Evolutionary conservation across 2,797 vertebrate species (phyloP), one percentile per base, ranked within the genome.

Genomic region (Phalanger gymnotis): DNA sequence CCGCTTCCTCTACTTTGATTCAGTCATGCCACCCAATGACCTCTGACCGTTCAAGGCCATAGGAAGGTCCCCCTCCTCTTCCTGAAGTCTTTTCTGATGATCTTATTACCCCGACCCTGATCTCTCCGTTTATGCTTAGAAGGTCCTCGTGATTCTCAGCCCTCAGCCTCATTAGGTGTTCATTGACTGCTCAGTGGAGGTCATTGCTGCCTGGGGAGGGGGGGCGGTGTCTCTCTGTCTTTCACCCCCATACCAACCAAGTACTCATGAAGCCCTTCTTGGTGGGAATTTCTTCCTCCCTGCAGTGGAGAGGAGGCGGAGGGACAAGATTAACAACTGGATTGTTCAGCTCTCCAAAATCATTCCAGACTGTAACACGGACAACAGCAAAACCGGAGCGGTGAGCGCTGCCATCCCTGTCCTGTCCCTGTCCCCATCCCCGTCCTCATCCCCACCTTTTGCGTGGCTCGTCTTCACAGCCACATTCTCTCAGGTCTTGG

Each of bases 291-390:
- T 73, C 90, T 16, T 95, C 51, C 0, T 66, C 51, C 56, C 90
- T 53, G 3, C 98, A 99, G 99, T 99, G 95, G 99, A 99, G 98
- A 98, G 99, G 98, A 98, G 99, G 94, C 98, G 99, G 96, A 99
- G 99, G 98, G 99, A 99, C 98, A 99, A 99, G 98, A 99, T 99
- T 98, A 99, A 99, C 98, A 99, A 99, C 98, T 99, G 99, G 99
- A 99, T 99, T 0, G 99, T 99, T 97, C 99, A 99, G 0, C 99
- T 99, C 92, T 99, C 99, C 13, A 99, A 99, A 98, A 99, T 99
- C 98, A 99, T 99, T 98, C 99, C 99, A 93, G 99, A 99, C 97
- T 99, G 99, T 98, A 99, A 97, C 14, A 98, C 99, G 94, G 99
- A 99, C 98, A 99, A 99, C 98, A 99, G 99, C 97, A 99, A 99